Evolutionary conservation across 2,888 invertebrate genomes (phyloP), one percentile per base, ranked within the genome.

Genomic region (Caenorhabditis zanzibari): DNA sequence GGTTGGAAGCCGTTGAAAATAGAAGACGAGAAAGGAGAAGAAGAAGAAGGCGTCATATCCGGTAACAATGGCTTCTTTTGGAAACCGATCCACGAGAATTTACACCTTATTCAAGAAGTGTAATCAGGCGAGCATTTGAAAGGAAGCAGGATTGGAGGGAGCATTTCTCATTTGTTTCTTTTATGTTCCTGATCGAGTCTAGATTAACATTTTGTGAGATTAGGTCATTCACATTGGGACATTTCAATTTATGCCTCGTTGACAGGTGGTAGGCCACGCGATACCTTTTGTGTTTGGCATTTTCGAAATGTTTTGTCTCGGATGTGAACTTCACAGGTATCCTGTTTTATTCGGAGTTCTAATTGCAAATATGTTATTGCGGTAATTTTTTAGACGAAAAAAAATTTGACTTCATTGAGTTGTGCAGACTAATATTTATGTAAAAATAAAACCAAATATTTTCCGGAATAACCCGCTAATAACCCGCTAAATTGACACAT

Each of bases 11-110:
- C 24, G 38, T 49, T 35, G 26, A 44, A 44, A 44, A 58, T 19
- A 58, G 9, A 28, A 28, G 28, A 28, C 6, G 16, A 28, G 24
- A 44, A 16, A 41, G 26, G 22, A 22, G 12, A 26, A 38, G 16
- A 47, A 49, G 35, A 35, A 52, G 38, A 54, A 73, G 22, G 28
- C 58, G 44, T 75, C 66, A 75, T 56, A 38, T 61, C 54, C 68
- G 56, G 22, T n/a, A 24, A 61, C 35, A 76, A 76, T 66, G 75
- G 75, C 75, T 76, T 76, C 75, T 59, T 59, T 32, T 24, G 16
- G 44, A 68, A 59, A 58, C 44, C 54, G 32, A 54, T 64, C 72
- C 52, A n/a, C 3, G 73, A 69, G 69, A 24, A 22, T n/a, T 41
- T 47, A 22, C 44, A 14, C 47, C 44, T 19, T 47, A n/a, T 75